Base-by-base conservation (phyloP, 2,113 vertebrate species). In the Micromys minutus region DNA sequence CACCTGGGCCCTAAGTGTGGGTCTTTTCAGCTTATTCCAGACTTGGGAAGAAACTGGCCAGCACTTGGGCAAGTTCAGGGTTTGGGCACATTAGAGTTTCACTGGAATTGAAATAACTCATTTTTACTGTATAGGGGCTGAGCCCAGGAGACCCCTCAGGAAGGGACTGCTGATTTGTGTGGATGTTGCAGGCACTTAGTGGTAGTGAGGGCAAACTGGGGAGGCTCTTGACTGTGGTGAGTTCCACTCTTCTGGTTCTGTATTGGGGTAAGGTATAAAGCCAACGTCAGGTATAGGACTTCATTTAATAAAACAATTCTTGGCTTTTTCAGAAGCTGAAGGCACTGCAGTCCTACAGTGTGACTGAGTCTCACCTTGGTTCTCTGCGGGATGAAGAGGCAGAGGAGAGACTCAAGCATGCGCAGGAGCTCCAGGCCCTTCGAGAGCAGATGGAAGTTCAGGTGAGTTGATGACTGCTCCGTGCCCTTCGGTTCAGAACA, bases 321-420 rank as follows among this genome's bases (percentile, higher is more conserved):
- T 65, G 85, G 61, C 17, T 22, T 52, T 89, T 95, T 11, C 95
- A 99, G 98, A 99, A 98, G 96, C 97, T 98, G 39, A 97, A 98
- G 89, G 97, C 96, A 2, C 91, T 98, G 52, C 97, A 98, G 80
- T 91, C 63, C 84, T 95, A 96, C 72, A 96, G 79, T 2, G 10
- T 47, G 11, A 22, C 2, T 0, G 21, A 77, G 12, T 98, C 98
- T 50, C 97, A 94, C 24, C 95, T 98, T 1, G 98, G 96, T 6
- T 95, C 88, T 0, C 91, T 98, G 77, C 65, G 7, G 65, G 96
- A 98, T 1, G 97, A 97, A 24, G 98, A 97, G 7, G 57, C 61
- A 0, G 13, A 97, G 72, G 98, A 98, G 5, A 71, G 19, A 2
- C 87, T 50, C 11, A 90, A 95, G 31, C 85, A 52, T 90, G 65